phyloP scores from a whole-genome alignment of 2,113 vertebrate species.

The Sebastes schlegelii region DNA sequence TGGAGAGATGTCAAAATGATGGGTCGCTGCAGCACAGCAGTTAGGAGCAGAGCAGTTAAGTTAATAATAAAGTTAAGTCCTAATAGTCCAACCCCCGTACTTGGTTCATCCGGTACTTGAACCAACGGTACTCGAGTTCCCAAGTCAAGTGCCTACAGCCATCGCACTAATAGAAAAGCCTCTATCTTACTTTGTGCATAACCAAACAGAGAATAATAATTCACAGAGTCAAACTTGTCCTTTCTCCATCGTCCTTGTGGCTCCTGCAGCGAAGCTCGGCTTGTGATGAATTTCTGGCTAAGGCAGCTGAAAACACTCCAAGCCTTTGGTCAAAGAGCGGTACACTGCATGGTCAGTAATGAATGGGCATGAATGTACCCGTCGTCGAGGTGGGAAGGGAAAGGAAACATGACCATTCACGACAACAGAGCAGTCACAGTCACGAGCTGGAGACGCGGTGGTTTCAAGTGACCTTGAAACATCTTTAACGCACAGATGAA shows the following conservation, averaged over 20 bases:
- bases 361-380: neutral
- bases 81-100: too few species aligned
- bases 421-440: neutral
- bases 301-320: conserved; percentile 8
- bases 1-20: too few species aligned
- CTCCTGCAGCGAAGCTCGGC: neutral
- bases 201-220: neutral
- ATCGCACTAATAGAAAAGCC: too few species aligned
- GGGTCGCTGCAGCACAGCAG: too few species aligned
- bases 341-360: conserved; percentile 2
- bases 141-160: too few species aligned
- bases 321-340: neutral
- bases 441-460: neutral
- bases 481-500: conserved; percentile 5
- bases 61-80: too few species aligned
- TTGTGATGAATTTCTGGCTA: conserved; percentile 14
- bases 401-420: neutral
- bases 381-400: neutral
- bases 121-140: too few species aligned
- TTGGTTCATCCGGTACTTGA: too few species aligned
- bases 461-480: neutral
- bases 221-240: neutral
- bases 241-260: neutral
- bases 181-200: neutral
- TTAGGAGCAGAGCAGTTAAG: too few species aligned